Percentiles rank a stretch among this genome's conserved stretches.
phyloP scores from a whole-genome alignment of 2,888 invertebrate species.

The Acleris cristana region DNA sequence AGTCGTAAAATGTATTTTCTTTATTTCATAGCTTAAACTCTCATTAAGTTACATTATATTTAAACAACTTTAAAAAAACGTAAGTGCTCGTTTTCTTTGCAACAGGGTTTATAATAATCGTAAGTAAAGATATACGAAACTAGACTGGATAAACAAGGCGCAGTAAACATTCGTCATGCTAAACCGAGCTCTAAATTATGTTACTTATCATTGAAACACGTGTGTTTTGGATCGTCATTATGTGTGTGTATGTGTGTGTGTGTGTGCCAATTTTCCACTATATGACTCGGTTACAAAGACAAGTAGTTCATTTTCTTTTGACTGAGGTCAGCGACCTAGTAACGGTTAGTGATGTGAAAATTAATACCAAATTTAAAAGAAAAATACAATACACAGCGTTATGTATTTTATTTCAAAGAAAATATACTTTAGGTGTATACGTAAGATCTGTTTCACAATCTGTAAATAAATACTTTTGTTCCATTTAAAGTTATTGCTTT shows the following conservation, averaged over 20 bases:
- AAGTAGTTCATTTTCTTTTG: constrained; percentile 28
- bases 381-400: constrained; percentile 34
- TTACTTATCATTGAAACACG: constrained; percentile 21
- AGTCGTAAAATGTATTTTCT: no score
- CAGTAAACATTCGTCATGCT: constrained; percentile 24
- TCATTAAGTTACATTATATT: no score
- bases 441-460: no score
- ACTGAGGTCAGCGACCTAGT: constrained; percentile 23
- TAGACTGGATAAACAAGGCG: constrained; percentile 16
- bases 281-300: constrained; percentile 27
- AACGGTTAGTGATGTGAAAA: constrained; percentile 20
- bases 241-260: constrained; percentile 21
- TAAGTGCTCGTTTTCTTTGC: no score
- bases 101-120: no score
- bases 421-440: no score
- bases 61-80: no score
- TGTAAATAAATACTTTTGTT: no score
- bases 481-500: no score
- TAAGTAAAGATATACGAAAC: no score
- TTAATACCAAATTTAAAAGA: background rate
- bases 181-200: constrained; percentile 18
- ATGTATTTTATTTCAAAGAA: no score
- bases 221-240: background rate
- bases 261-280: constrained; percentile 36
- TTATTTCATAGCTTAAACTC: no score